These are phyloP conservation scores for Rhipidura dahli DNA, from an alignment of 2,113 vertebrate species.

Conservation along the genomic window DNA sequence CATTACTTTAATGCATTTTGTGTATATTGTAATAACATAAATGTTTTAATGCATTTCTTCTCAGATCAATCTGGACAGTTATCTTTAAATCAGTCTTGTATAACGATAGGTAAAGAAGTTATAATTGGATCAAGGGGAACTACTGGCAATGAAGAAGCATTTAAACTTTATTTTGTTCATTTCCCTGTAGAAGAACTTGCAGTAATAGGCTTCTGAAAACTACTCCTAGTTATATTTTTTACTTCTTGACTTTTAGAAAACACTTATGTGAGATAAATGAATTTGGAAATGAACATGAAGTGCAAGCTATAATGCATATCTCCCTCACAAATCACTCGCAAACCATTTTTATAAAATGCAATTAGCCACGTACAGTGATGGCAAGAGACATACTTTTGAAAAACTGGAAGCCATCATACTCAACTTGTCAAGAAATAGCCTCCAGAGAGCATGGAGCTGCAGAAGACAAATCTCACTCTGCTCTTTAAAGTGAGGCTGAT, in stretches of 20 bases:
- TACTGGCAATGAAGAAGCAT: background rate
- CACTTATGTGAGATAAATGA: background rate
- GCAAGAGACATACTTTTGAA: background rate
- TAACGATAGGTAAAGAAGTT: background rate
- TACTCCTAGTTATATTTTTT: background rate
- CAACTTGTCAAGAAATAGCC: background rate
- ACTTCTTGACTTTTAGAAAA: slow-evolving; percentile 26
- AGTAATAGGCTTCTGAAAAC: slow-evolving; percentile 4
- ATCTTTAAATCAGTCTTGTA: background rate
- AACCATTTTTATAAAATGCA: slow-evolving; percentile 28
- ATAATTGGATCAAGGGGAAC: background rate
- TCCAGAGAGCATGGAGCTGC: background rate
- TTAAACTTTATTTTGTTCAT: slow-evolving; percentile 24
- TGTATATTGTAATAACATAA: background rate
- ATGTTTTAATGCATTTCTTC: slow-evolving; percentile 19
- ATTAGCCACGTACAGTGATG: background rate
- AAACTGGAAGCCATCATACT: background rate
- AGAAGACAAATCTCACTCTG: background rate
- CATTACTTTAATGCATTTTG: slow-evolving; percentile 19
- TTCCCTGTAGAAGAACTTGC: background rate
- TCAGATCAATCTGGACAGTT: background rate
- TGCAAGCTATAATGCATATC: background rate
- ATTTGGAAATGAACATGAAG: background rate
- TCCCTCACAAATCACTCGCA: slow-evolving; percentile 33
- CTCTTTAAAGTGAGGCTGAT: background rate